phyloP scores from a whole-genome alignment of 2,797 vertebrate genomes.

The Eidolon dupreanum region DNA sequence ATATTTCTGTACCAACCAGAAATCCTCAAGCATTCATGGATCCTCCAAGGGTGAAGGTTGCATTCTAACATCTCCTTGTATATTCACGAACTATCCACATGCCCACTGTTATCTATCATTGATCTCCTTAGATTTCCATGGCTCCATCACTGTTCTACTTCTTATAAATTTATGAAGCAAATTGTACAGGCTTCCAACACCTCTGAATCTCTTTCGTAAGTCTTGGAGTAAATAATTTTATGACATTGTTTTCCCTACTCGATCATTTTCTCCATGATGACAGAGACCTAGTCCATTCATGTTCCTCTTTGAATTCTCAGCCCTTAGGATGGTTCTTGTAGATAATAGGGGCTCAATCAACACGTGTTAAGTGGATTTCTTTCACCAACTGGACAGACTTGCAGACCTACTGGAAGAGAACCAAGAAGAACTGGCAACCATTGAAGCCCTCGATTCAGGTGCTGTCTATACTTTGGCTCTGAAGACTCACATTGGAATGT shows the following conservation, averaged over 20 bases:
- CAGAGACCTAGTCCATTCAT: neutral
- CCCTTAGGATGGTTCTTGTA: neutral
- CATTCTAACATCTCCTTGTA: neutral
- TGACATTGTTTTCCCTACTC: neutral
- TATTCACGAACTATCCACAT: neutral
- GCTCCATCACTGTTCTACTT: neutral
- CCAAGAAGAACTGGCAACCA: constrained; percentile 89
- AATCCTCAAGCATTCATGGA: neutral
- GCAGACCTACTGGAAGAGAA: constrained; percentile 90
- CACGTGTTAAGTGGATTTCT: neutral
- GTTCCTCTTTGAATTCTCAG: neutral
- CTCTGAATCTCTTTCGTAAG: neutral
- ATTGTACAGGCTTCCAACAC: neutral
- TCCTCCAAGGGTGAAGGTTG: neutral
- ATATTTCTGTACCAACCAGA: neutral
- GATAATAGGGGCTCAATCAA: neutral
- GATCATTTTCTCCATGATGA: neutral
- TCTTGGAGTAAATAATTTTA: neutral
- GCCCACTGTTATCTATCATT: neutral
- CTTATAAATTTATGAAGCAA: neutral
- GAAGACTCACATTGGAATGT: constrained; percentile 91
- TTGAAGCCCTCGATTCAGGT: constrained; percentile 88
- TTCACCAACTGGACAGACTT: constrained; percentile 80
- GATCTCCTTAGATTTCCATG: neutral
- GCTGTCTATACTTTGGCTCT: constrained; percentile 90